Evolutionary conservation across 2,888 invertebrate species (phyloP), one percentile per base, ranked within the genome.

Genomic region (Incurvaria masculella): DNA sequence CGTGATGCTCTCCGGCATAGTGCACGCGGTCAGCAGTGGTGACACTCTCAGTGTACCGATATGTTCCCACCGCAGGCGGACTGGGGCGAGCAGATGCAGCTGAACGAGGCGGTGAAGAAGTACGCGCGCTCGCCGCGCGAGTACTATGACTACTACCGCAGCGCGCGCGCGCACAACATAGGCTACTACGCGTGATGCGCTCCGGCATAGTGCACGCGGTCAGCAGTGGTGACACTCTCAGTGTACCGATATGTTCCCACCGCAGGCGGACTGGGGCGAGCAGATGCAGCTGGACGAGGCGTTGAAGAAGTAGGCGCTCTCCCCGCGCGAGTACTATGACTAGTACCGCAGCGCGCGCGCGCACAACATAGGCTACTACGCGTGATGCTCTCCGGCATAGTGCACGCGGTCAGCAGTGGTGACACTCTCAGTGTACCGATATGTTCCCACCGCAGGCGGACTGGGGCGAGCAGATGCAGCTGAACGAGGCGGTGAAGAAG

Each of bases 261-360:
- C n/a, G n/a, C 66, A 78, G 76, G 71, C 74, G 1, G 74, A 78
- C 46, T 78, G 76, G 76, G 73, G 69, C 5, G 74, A 76, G 23
- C 72, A 72, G 44, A 78, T n/a, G n/a, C n/a, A n/a, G 48, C 26
- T 71, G 14, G 75, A 76, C 27, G n/a, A n/a, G n/a, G n/a, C n/a
- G n/a, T n/a, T n/a, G n/a, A 78, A 76, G 50, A 72, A 69, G 38
- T 73, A 69, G 45, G 58, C 73, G 0, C 61, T 54, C 2, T 68
- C 78, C 0, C 74, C 78, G 0, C 53, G 61, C 0, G 70, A 74
- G 41, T 75, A 76, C 27, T 74, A 70, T 11, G 69, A 74, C 20
- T 78, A 78, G 43, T 78, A 78, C n/a, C n/a, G n/a, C n/a, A n/a
- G 74, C 43, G 78, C 78, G 33, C 57, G 72, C 17, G 62, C 72